Conservation (phyloP, 2,888 invertebrate species). For the Cloeon dipterum region DNA sequence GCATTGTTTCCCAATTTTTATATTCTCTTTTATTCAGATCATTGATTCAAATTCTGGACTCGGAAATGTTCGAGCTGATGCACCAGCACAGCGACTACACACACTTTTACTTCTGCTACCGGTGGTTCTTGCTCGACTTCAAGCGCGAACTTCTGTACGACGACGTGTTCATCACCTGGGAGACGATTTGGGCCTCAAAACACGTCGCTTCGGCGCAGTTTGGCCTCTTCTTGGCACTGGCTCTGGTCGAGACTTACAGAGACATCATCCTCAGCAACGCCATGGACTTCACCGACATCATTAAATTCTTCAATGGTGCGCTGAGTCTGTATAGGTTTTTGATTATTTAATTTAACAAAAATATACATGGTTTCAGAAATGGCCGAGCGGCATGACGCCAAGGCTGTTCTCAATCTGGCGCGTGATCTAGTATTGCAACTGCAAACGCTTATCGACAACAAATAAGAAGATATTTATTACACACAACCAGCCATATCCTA, state of each 20-base stretch:
- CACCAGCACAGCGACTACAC: slow-evolving; percentile 89
- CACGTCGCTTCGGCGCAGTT: slow-evolving; percentile 71
- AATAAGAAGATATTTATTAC: no score
- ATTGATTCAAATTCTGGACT: slow-evolving; percentile 69
- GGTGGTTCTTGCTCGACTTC: slow-evolving; percentile 92
- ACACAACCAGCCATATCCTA: no score
- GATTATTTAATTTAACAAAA: neutral
- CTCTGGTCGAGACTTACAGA: slow-evolving; percentile 74
- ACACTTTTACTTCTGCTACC: slow-evolving; percentile 93
- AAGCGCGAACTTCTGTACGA: slow-evolving; percentile 82
- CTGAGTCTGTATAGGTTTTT: slow-evolving; percentile 3
- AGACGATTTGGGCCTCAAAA: slow-evolving; percentile 86
- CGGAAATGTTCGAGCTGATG: slow-evolving; percentile 85
- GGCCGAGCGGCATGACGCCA: slow-evolving; percentile 84
- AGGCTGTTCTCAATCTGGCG: slow-evolving; percentile 57
- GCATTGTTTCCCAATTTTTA: neutral
- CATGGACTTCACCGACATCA: slow-evolving; percentile 97
- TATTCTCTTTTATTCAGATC: slow-evolving; percentile 23
- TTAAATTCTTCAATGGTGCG: slow-evolving; percentile 91
- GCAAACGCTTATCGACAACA: slow-evolving; percentile 80
- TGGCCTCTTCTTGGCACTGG: slow-evolving; percentile 79
- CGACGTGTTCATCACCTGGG: slow-evolving; percentile 86
- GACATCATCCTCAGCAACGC: slow-evolving; percentile 86
- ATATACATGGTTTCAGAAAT: slow-evolving; percentile 48
- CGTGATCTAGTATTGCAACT: slow-evolving; percentile 70